Evolutionary conservation across 1,140 invertebrate genomes (phyloP).

Genomic region (Drosophila sp.): DNA sequence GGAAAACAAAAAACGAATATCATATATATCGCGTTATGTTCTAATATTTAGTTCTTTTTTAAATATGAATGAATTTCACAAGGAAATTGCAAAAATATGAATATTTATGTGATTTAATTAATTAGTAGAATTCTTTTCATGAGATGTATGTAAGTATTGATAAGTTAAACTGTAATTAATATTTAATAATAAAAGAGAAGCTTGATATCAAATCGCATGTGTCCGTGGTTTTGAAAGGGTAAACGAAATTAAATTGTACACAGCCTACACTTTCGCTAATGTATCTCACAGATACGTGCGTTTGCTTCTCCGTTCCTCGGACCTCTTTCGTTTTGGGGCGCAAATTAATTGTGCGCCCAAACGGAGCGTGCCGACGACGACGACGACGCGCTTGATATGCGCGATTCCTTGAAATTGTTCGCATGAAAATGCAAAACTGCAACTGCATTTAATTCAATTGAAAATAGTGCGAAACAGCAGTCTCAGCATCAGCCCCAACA

Average conservation of each 20-base stretch:
- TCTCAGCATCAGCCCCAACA: slow-evolving; percentile 25
- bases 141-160: no score
- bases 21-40: no score
- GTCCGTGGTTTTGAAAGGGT: slow-evolving; percentile 23
- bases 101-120: no score
- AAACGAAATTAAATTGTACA: slow-evolving; percentile 76
- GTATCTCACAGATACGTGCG: slow-evolving; percentile 75
- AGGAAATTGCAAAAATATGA: no score
- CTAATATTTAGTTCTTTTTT: no score
- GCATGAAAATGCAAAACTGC: slow-evolving; percentile 72
- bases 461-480: slow-evolving; percentile 77
- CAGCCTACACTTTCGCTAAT: slow-evolving; percentile 79
- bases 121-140: no score
- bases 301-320: not conserved
- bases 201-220: not conserved
- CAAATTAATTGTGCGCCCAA: slow-evolving; percentile 83
- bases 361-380: slow-evolving; percentile 82
- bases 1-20: no score
- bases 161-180: no score
- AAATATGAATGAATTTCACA: no score
- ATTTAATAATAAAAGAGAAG: not conserved
- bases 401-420: slow-evolving; percentile 83
- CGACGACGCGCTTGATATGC: slow-evolving; percentile 83
- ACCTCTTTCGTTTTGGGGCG: slow-evolving; percentile 65
- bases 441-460: slow-evolving; percentile 78